phyloP scores from a whole-genome alignment of 2,888 invertebrate species.

The Diadegma fenestrale region DNA sequence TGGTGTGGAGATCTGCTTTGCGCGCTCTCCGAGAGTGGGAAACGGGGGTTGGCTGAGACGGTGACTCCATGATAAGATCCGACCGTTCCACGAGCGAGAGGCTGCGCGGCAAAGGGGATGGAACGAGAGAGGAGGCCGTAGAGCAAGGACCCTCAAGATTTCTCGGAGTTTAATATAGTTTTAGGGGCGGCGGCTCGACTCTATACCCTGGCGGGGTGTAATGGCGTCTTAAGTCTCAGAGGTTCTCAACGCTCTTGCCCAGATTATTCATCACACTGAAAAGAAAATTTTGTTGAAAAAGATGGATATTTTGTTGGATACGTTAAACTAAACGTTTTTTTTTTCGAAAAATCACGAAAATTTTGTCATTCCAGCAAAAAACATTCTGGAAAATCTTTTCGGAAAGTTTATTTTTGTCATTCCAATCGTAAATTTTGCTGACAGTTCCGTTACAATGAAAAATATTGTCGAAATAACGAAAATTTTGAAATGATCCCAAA shows the following conservation, averaged over 20 bases:
- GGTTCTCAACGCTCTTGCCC: slow-evolving; percentile 77
- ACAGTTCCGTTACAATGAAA: too few species aligned
- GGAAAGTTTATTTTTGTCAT: too few species aligned
- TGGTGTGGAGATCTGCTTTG: slow-evolving; percentile 35
- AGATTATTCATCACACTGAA: slow-evolving; percentile 32
- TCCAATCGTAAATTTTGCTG: too few species aligned
- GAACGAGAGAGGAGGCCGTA: slow-evolving; percentile 73
- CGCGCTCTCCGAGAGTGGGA: slow-evolving; percentile 34
- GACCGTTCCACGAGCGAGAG: slow-evolving; percentile 49
- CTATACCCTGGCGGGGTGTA: slow-evolving; percentile 79
- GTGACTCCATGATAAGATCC: slow-evolving; percentile 47
- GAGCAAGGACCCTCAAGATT: slow-evolving; percentile 81
- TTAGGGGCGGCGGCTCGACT: slow-evolving; percentile 83
- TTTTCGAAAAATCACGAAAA: too few species aligned
- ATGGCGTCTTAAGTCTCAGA: slow-evolving; percentile 84
- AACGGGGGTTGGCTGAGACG: slow-evolving; percentile 56
- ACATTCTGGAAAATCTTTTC: too few species aligned
- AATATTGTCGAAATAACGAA: too few species aligned
- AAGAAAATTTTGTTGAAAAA: too few species aligned
- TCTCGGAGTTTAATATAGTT: slow-evolving; percentile 85
- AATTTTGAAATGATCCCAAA: too few species aligned
- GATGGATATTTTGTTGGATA: too few species aligned
- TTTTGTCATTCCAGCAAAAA: too few species aligned
- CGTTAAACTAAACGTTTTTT: too few species aligned
- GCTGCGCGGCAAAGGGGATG: slow-evolving; percentile 60